Base-by-base conservation (phyloP, 2,888 invertebrate genomes). In the Aquatica leii region DNA sequence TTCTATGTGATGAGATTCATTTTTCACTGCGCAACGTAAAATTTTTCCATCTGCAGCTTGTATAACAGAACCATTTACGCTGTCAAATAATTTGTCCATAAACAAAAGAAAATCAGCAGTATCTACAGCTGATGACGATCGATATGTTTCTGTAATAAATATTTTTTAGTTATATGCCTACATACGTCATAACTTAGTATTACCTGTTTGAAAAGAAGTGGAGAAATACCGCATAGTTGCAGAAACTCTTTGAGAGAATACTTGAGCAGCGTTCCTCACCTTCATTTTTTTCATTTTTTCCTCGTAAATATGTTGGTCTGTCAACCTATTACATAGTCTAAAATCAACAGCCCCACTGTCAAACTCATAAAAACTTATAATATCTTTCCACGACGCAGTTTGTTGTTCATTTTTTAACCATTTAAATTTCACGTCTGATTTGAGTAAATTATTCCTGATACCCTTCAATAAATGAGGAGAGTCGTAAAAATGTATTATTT, bases 401-500 rank as follows among this genome's bases (percentile, higher is more conserved):
- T 21, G 9, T 21, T 50, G 3, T 50, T 3, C 15, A 50, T 31
- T 14, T 21, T 18, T 15, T 12, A 12, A 11, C n/a, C n/a, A n/a
- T 3, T 8, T 50, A 15, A 50, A 50, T 5, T 20, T 11, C 3
- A 50, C 9, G 24, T 50, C 50, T 72, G n/a, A n/a, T n/a, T n/a
- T n/a, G n/a, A n/a, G n/a, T n/a, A n/a, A n/a, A n/a, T n/a, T n/a
- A n/a, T n/a, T 73, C 31, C 71, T 18, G 3, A 73, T 51, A n/a
- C 58, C 58, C 48, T 51, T 51, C n/a, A 65, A 31, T 24, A 66
- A 41, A 34, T 66, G 66, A 15, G 64, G 66, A 52, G 35, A 43
- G 49, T 66, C 59, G 15, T 59, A 66, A 3, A 65, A 2, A 50
- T 66, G 63, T 6, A 65, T 17, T 18, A 66, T 53, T 53, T 65